phyloP scores from a whole-genome alignment of 2,797 vertebrate genomes.

The Urosaurus nigricauda region DNA sequence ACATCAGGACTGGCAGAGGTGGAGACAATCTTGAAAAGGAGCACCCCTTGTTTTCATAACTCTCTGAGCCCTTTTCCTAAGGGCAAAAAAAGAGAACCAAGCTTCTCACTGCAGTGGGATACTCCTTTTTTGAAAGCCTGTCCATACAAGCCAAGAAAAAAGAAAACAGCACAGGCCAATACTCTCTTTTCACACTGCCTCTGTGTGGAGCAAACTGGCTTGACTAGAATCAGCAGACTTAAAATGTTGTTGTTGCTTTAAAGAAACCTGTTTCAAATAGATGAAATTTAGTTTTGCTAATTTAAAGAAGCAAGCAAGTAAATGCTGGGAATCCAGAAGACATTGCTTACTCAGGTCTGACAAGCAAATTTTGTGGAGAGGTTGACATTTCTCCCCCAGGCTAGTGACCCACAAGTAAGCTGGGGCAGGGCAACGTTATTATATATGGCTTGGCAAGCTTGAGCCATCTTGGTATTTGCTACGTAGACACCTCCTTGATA shows the following conservation, averaged over 20 bases:
- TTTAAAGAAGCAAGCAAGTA: not conserved
- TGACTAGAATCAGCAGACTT: not conserved
- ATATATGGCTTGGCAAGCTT: not conserved
- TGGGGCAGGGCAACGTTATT: not conserved
- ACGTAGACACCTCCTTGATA: not conserved
- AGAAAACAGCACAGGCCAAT: constrained; percentile 70
- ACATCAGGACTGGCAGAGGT: not conserved
- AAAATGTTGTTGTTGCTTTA: constrained; percentile 7
- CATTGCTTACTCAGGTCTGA: not conserved
- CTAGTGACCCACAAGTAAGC: not conserved
- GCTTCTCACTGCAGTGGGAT: not conserved
- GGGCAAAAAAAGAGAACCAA: not conserved
- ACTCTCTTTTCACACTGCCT: constrained; percentile 55
- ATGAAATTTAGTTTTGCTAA: not conserved
- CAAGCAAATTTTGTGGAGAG: not conserved
- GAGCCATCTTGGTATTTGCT: not conserved
- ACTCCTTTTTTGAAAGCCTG: constrained; percentile 31
- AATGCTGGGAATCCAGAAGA: not conserved
- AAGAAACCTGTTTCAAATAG: constrained; percentile 3
- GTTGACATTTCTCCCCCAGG: not conserved
- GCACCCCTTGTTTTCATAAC: not conserved
- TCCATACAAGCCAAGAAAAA: constrained; percentile 23
- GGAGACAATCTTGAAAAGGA: not conserved
- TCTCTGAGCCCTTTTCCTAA: not conserved
- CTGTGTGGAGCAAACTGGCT: constrained; percentile 43